Percentiles rank a stretch among this genome's conserved stretches.
phyloP scores from a whole-genome alignment of 2,113 vertebrate species.

The Nothobranchius furzeri region DNA sequence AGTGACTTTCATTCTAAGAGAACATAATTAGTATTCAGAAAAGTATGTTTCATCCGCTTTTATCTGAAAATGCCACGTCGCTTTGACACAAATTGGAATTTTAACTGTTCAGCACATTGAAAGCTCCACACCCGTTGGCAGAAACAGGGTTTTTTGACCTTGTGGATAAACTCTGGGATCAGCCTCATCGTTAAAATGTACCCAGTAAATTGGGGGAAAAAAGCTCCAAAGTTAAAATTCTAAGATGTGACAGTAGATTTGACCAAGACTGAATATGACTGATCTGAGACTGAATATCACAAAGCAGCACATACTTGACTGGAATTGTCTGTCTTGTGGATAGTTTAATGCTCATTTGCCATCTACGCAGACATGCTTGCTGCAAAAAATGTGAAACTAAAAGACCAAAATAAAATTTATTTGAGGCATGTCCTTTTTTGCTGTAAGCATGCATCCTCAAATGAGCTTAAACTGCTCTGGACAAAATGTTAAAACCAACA shows the following conservation, averaged over 20 bases:
- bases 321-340: background rate
- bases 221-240: slow-evolving; percentile 2
- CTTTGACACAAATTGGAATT: slow-evolving; percentile 61
- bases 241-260: slow-evolving; percentile 2
- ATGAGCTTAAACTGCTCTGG: slow-evolving; percentile 31
- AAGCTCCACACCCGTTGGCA: slow-evolving; percentile 3
- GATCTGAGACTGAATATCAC: background rate
- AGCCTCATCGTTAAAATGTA: slow-evolving; percentile 42
- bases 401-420: background rate
- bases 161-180: slow-evolving; percentile 54
- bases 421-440: slow-evolving; percentile 29
- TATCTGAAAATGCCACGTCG: slow-evolving; percentile 57
- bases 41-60: slow-evolving; percentile 53
- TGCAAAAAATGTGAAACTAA: slow-evolving; percentile 4
- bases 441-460: slow-evolving; percentile 52
- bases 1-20: slow-evolving; percentile 41
- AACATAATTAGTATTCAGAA: slow-evolving; percentile 59
- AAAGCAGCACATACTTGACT: background rate
- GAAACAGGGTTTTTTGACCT: slow-evolving; percentile 49
- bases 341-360: background rate
- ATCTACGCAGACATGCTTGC: slow-evolving; percentile 40
- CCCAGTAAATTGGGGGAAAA: background rate
- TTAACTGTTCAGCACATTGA: slow-evolving; percentile 48
- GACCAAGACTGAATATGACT: background rate
- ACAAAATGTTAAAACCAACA: slow-evolving; percentile 13